phyloP scores from a whole-genome alignment of 92 coral and sea anemone species.

The Pocillopora grandis region DNA sequence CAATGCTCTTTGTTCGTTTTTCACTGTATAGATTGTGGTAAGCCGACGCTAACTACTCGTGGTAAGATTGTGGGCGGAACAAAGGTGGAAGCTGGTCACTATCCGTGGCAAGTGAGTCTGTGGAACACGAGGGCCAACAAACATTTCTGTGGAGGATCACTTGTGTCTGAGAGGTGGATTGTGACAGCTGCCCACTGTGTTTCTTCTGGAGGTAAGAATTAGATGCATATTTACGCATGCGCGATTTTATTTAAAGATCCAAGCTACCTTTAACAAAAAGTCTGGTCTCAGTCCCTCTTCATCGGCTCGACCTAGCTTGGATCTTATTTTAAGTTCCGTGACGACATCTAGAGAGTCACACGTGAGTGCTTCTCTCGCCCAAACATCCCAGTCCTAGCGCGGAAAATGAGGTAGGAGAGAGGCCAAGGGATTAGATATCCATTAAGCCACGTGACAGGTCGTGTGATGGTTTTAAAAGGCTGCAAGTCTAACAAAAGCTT shows the following conservation, averaged over 20 bases:
- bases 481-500: no score
- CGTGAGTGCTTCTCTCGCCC: no score
- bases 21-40: constrained; percentile 66
- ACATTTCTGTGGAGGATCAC: constrained; percentile 92
- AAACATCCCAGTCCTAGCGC: no score
- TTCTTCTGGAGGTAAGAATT: neutral
- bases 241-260: neutral
- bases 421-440: no score
- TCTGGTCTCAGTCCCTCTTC: no score
- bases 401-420: no score
- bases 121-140: constrained; percentile 57
- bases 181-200: constrained; percentile 97
- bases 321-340: no score
- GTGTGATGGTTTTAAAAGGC: no score
- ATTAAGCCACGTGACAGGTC: no score
- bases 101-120: constrained; percentile 90
- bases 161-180: constrained; percentile 78
- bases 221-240: neutral
- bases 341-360: no score
- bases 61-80: constrained; percentile 79
- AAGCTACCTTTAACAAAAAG: no score
- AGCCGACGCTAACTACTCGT: constrained; percentile 52
- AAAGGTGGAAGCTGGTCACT: constrained; percentile 77
- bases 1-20: neutral
- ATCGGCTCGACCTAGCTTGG: no score